These are phyloP conservation scores for Plebejus argus DNA, from an alignment of 2,888 invertebrate genomes.

Conservation along the genomic window DNA sequence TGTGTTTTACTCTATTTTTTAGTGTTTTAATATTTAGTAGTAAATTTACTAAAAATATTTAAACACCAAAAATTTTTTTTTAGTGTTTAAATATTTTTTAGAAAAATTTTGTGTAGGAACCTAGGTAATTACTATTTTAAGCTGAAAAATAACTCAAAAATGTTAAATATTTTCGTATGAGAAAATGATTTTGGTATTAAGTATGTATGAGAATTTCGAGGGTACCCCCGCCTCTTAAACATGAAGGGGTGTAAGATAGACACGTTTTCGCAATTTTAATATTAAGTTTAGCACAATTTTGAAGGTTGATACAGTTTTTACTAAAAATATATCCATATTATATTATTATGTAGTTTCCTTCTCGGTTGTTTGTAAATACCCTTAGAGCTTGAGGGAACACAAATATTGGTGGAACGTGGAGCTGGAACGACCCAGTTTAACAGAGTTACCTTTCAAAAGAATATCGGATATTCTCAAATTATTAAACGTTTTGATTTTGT, in stretches of 20 bases:
- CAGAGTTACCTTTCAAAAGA: constrained; percentile 29
- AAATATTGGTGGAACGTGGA: constrained; percentile 40
- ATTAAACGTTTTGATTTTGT: not conserved
- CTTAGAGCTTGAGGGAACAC: constrained; percentile 33
- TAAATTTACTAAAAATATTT: too few species aligned
- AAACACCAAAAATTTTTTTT: too few species aligned
- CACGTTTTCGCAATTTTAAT: not conserved
- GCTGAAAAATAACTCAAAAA: too few species aligned
- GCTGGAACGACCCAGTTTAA: constrained; percentile 28
- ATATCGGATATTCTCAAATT: constrained; percentile 5
- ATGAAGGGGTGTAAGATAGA: not conserved
- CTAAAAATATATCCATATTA: not conserved
- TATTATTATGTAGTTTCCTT: constrained; percentile 1
- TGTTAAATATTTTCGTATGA: too few species aligned
- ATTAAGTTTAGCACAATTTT: not conserved
- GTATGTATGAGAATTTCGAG: too few species aligned
- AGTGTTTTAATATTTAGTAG: too few species aligned
- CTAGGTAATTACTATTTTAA: too few species aligned
- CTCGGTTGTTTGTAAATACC: constrained; percentile 33
- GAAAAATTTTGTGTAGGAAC: too few species aligned
- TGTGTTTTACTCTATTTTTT: too few species aligned
- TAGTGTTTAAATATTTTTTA: too few species aligned
- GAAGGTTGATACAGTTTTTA: not conserved
- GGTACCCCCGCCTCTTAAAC: too few species aligned
- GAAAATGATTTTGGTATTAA: too few species aligned